phyloP scores from a whole-genome alignment of 1,140 invertebrate species.

The Trigoniulus corallinus region DNA sequence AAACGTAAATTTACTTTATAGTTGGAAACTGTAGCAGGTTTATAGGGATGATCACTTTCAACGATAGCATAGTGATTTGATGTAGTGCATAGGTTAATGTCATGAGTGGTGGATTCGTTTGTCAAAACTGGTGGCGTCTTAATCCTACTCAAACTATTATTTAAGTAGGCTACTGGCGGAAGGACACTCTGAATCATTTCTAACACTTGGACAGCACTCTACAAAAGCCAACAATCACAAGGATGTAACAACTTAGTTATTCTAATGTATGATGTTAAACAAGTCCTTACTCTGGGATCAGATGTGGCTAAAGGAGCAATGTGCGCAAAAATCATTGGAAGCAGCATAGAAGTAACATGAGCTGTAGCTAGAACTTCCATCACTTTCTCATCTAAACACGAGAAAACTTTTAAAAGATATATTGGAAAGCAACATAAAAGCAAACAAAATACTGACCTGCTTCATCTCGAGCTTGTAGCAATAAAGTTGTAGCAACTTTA shows the following conservation, averaged over 20 bases:
- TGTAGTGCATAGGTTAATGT: constrained; percentile 34
- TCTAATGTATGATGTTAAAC: neutral
- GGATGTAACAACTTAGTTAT: constrained; percentile 16
- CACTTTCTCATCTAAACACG: constrained; percentile 11
- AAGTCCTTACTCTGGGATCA: constrained; percentile 50
- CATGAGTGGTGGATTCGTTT: constrained; percentile 1
- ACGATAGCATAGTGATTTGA: constrained; percentile 72
- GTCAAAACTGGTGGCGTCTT: neutral
- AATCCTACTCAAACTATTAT: constrained; percentile 28
- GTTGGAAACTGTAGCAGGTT: constrained; percentile 67
- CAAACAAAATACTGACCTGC: constrained; percentile 28
- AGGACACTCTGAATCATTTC: constrained; percentile 74
- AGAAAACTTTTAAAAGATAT: constrained; percentile 10
- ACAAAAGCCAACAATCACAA: constrained; percentile 9
- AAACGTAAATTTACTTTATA: constrained; percentile 42
- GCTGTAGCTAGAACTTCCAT: constrained; percentile 20
- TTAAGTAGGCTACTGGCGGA: constrained; percentile 71
- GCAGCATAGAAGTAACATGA: constrained; percentile 48
- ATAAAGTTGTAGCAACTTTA: constrained; percentile 48
- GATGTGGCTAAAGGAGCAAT: constrained; percentile 60
- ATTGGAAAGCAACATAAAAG: constrained; percentile 10
- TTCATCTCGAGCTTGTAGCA: constrained; percentile 40
- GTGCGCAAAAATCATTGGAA: constrained; percentile 62
- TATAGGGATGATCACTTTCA: constrained; percentile 94
- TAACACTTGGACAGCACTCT: constrained; percentile 80